These are phyloP conservation scores for Hydrochoerus hydrochaeris DNA, from an alignment of 2,113 vertebrate species.

Conservation along the genomic window DNA sequence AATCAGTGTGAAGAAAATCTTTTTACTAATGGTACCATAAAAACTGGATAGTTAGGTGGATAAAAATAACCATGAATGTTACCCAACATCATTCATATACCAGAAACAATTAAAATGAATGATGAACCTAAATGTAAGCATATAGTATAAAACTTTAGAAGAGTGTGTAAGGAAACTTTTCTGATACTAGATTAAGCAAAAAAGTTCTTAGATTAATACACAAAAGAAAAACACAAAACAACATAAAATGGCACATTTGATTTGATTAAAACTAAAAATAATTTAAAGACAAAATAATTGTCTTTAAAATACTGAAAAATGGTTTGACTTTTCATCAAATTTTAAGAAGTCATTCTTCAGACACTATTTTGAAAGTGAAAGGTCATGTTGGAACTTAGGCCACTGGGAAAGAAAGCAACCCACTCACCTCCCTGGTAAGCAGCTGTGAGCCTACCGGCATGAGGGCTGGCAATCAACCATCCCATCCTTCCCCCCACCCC, in stretches of 20 bases:
- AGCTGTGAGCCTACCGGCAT: no score
- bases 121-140: neutral
- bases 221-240: neutral
- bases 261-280: neutral
- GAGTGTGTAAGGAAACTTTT: conserved; percentile 3
- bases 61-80: neutral
- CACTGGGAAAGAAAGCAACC: no score
- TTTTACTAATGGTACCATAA: neutral
- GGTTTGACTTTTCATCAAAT: neutral
- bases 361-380: neutral
- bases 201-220: neutral
- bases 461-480: no score
- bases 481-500: no score
- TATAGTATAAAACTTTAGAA: neutral
- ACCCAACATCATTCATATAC: neutral
- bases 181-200: neutral
- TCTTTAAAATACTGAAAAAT: neutral
- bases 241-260: neutral
- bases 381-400: no score
- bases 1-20: neutral
- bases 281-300: neutral
- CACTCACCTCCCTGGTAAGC: no score
- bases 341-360: neutral
- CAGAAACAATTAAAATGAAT: neutral
- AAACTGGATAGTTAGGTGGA: neutral